Conservation (phyloP, 2,888 invertebrate species). For the Ctenicera cuprea region DNA sequence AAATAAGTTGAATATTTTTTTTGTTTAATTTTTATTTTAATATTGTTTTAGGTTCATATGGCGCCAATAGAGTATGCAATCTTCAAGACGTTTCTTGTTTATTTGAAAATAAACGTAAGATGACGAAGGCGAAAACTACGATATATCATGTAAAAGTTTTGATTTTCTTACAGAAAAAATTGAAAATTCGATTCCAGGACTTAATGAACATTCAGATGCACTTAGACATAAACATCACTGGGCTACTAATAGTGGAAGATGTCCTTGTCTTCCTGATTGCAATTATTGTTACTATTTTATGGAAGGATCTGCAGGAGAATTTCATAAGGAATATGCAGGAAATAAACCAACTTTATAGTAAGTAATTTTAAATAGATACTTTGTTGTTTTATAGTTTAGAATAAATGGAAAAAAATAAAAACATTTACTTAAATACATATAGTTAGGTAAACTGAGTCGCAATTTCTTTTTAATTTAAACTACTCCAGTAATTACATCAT, state of each 20-base stretch:
- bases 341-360: slow-evolving; percentile 74
- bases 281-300: slow-evolving; percentile 78
- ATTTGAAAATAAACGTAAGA: slow-evolving; percentile 67
- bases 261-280: slow-evolving; percentile 81
- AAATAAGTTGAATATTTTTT: neutral
- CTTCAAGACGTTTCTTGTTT: slow-evolving; percentile 58
- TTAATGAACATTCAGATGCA: neutral
- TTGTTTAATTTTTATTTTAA: slow-evolving; percentile 13
- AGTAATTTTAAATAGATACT: no score
- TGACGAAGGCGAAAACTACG: slow-evolving; percentile 20
- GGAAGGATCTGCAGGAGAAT: slow-evolving; percentile 78
- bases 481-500: no score
- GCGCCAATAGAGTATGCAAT: slow-evolving; percentile 23
- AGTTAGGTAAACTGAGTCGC: no score
- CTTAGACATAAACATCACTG: neutral
- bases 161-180: slow-evolving; percentile 9
- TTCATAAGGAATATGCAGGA: slow-evolving; percentile 72
- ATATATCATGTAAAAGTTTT: no score
- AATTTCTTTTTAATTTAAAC: no score
- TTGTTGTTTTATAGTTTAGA: no score
- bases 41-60: neutral
- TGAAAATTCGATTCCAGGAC: slow-evolving; percentile 16
- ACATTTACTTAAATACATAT: no score
- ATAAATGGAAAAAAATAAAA: no score
- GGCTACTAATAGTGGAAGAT: slow-evolving; percentile 62